These are phyloP conservation scores for Polydrusus cervinus DNA, from an alignment of 2,888 invertebrate genomes.

Conservation along the genomic window DNA sequence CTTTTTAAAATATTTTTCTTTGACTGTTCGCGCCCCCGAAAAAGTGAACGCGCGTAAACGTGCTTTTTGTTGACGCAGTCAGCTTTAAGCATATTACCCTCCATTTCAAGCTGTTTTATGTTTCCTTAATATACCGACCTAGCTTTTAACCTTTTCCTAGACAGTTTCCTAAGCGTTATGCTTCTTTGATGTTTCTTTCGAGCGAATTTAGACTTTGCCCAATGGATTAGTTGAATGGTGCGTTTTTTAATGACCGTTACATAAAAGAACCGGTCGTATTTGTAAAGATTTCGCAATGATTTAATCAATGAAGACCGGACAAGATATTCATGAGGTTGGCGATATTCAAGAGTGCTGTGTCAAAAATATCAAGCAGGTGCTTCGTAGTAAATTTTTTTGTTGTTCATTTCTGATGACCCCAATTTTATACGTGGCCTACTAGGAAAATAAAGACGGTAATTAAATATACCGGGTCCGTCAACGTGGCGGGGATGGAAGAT, in stretches of 20 bases:
- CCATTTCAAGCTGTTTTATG: conserved; percentile 27
- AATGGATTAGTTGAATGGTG: conserved; percentile 12
- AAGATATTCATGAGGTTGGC: no score
- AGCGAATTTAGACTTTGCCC: neutral
- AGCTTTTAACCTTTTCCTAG: conserved; percentile 33
- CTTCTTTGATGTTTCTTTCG: conserved; percentile 16
- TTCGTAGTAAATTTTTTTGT: no score
- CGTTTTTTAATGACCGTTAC: neutral
- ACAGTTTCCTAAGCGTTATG: conserved; percentile 24
- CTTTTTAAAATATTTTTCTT: neutral
- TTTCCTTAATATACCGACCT: conserved; percentile 29
- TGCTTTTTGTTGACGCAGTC: conserved; percentile 20
- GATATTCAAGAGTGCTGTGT: no score
- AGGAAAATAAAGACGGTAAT: no score
- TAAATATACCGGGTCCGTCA: no score
- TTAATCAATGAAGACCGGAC: no score
- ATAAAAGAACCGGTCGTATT: no score
- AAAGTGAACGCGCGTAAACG: neutral
- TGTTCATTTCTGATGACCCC: no score
- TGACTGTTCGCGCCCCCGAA: neutral
- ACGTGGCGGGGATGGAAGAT: no score
- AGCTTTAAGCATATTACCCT: conserved; percentile 21
- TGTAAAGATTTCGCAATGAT: no score
- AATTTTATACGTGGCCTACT: no score
- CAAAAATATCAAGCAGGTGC: no score